Evolutionary conservation across 2,888 invertebrate genomes (phyloP).

Genomic region (Dascillus cervinus): DNA sequence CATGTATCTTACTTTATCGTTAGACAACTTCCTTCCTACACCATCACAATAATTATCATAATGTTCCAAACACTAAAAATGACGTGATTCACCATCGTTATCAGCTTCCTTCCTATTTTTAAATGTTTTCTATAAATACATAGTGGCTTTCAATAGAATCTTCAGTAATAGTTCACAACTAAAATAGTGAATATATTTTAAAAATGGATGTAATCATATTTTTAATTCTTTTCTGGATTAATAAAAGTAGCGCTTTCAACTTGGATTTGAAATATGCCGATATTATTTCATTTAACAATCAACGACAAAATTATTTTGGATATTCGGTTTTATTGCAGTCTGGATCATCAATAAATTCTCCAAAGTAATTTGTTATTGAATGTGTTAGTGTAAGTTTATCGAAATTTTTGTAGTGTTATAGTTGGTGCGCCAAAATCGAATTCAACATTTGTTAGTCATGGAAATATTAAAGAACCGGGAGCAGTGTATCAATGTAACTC

Average conservation of each 20-base stretch:
- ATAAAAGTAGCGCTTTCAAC: conserved; percentile 2
- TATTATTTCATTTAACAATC: conserved; percentile 3
- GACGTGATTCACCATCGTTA: too few species aligned
- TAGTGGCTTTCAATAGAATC: too few species aligned
- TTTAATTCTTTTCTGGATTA: too few species aligned
- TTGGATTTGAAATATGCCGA: conserved; percentile 7
- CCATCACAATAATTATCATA: too few species aligned
- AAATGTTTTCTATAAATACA: too few species aligned
- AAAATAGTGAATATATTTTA: too few species aligned
- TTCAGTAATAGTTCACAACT: too few species aligned
- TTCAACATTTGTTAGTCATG: conserved; percentile 38
- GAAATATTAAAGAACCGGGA: conserved; percentile 44
- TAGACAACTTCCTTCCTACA: too few species aligned
- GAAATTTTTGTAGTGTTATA: conserved; percentile 9
- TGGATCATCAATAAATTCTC: conserved; percentile 5
- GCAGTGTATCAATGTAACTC: conserved; percentile 45
- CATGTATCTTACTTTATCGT: too few species aligned
- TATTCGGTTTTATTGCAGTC: conserved; percentile 17
- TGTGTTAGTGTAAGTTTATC: neutral
- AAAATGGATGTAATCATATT: too few species aligned
- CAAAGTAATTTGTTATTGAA: conserved; percentile 5
- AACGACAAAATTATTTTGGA: conserved; percentile 14
- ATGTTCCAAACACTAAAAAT: too few species aligned
- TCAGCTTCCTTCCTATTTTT: too few species aligned
- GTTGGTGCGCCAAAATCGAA: conserved; percentile 37